Evolutionary conservation across 2,888 invertebrate genomes (phyloP).

Genomic region (Agrochola litura): DNA sequence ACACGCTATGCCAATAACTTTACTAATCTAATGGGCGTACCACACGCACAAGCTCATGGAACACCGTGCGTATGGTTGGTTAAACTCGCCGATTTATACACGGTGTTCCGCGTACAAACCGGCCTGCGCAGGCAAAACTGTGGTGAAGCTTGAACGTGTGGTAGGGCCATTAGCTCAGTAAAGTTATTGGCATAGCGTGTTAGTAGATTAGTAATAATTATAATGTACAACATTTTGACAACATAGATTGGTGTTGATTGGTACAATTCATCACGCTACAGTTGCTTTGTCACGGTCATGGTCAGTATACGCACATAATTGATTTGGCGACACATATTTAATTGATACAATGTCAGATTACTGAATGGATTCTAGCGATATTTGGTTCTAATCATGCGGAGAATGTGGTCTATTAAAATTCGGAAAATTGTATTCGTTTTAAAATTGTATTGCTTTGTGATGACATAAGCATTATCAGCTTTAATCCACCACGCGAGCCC

Average conservation of each 20-base stretch:
- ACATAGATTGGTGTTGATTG: conserved; percentile 31
- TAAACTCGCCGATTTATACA: no score
- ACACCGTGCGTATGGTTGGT: no score
- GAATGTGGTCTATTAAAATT: background rate
- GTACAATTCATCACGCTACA: conserved; percentile 17
- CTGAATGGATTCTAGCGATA: background rate
- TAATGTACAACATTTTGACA: conserved; percentile 25
- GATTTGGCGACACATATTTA: background rate
- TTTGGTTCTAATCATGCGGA: background rate
- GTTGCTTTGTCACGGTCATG: conserved; percentile 16
- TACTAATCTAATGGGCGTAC: no score
- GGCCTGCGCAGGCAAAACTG: no score
- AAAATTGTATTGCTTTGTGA: background rate
- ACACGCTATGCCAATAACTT: no score
- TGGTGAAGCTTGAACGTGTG: no score
- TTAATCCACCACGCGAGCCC: no score
- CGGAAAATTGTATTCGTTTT: background rate
- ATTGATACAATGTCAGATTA: background rate
- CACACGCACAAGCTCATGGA: no score
- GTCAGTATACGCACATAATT: background rate
- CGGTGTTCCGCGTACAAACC: no score
- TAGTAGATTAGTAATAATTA: background rate
- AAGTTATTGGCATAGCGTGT: background rate
- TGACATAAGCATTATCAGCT: no score
- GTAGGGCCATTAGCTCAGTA: background rate